Percentiles rank a stretch among this genome's conserved stretches.
Evolutionary conservation across 1,140 invertebrate species (phyloP).

Genomic region (Anoplophora glabripennis): DNA sequence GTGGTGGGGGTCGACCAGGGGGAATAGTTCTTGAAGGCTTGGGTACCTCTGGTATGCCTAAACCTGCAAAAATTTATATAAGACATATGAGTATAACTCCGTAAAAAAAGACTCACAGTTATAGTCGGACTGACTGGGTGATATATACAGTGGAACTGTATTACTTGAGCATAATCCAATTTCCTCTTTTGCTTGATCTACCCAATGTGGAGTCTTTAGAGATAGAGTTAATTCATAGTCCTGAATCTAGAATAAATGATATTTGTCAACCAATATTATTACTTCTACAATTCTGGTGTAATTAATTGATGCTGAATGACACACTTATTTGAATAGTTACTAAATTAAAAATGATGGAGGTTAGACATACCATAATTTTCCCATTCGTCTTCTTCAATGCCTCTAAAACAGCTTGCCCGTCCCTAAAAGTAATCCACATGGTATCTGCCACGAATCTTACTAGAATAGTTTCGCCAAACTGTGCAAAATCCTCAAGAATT

Average conservation of each 20-base stretch:
- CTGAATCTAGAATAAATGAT: conserved; percentile 55
- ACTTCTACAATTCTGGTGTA: no score
- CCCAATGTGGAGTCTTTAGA: conserved; percentile 85
- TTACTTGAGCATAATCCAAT: conserved; percentile 80
- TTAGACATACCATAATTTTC: background rate
- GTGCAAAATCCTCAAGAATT: conserved; percentile 68
- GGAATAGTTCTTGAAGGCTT: conserved; percentile 43
- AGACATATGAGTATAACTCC: background rate
- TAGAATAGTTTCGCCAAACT: conserved; percentile 83
- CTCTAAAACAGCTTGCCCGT: conserved; percentile 79
- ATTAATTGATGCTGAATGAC: no score
- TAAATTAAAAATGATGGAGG: no score
- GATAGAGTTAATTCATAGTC: conserved; percentile 67
- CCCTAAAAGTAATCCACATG: conserved; percentile 87
- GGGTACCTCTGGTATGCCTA: conserved; percentile 44
- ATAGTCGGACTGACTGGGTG: conserved; percentile 40
- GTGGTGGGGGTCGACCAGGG: conserved; percentile 41
- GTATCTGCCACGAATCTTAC: conserved; percentile 85
- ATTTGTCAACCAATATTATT: no score
- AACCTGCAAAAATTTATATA: conserved; percentile 30
- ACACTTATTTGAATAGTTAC: no score
- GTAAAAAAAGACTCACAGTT: conserved; percentile 40
- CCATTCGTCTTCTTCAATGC: conserved; percentile 54
- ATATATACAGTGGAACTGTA: conserved; percentile 68
- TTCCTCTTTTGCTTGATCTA: conserved; percentile 74